Base-by-base conservation (phyloP, 2,888 invertebrate species). In the Xanthorhoe designata region DNA sequence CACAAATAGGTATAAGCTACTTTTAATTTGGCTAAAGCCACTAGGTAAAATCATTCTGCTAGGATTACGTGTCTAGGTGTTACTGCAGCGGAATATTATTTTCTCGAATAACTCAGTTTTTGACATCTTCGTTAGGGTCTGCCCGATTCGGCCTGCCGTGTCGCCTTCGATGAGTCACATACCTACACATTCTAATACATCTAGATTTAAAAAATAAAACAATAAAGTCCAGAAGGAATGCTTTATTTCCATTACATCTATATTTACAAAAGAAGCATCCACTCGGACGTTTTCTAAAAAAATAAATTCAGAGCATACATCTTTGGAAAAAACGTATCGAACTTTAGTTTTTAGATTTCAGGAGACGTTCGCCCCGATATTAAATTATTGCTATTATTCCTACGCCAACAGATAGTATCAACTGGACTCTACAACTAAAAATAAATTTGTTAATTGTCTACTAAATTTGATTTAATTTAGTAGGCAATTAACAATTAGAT, bases 231-330 rank as follows among this genome's bases (percentile, higher is more conserved):
- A 81, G 86, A 82, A 82, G 81, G 83, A 86, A 86, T 81, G 86
- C 85, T 78, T 86, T 86, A 81, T 81, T 83, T 78, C 69, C 66
- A 78, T 76, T 81, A 80, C 54, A 81, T 64, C 85, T 86, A 87
- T 86, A 86, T 87, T 75, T 86, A 87, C 86, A 86, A 72, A 73
- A 62, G 74, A 61, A 80, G 84, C 86, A 85, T 79, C 74, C 80
- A 75, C 75, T 74, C 79, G 57, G 73, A 69, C 19, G 63, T 80
- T 85, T 82, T 75, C 74, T 82, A 84, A 78, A 86, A 87, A 86
- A 86, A 85, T 83, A 83, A 83, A 81, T 81, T 84, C 82, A 81
- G 80, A 82, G 82, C 80, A 76, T 82, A 85, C 81, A 84, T 85
- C 86, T 87, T 86, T 86, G 86, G 84, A 66, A 67, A 38, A 70